phyloP scores from a whole-genome alignment of 1,140 invertebrate genomes.

The Arctopsyche grandis region DNA sequence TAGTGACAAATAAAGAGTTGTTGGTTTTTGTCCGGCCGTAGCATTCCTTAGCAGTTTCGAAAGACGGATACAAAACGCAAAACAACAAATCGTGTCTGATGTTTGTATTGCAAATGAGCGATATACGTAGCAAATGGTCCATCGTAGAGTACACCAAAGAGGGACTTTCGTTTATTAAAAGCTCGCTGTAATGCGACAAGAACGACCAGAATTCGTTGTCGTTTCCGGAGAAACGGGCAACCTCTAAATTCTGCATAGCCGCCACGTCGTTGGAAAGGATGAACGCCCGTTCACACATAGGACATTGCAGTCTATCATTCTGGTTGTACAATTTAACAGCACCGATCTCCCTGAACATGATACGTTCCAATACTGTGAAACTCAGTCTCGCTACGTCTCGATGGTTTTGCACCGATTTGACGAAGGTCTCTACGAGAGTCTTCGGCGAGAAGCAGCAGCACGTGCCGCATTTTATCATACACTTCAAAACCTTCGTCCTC shows the following conservation, averaged over 20 bases:
- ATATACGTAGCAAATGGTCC: conserved; percentile 70
- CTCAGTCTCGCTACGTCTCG: conserved; percentile 57
- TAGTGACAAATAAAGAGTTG: conserved; percentile 68
- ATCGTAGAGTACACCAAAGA: conserved; percentile 69
- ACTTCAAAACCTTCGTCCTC: conserved; percentile 66
- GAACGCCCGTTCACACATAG: conserved; percentile 60
- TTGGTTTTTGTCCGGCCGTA: conserved; percentile 63
- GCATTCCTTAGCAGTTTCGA: conserved; percentile 67
- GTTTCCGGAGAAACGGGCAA: background rate
- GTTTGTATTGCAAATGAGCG: conserved; percentile 65
- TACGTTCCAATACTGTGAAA: conserved; percentile 67
- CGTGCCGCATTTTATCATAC: conserved; percentile 68
- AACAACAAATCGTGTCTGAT: conserved; percentile 70
- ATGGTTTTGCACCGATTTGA: conserved; percentile 60
- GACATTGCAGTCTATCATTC: conserved; percentile 59
- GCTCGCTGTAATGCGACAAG: conserved; percentile 68
- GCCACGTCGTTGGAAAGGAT: conserved; percentile 50
- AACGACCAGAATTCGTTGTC: conserved; percentile 64
- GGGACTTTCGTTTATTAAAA: conserved; percentile 67
- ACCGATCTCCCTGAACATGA: conserved; percentile 70
- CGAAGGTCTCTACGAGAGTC: conserved; percentile 61
- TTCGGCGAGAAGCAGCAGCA: conserved; percentile 74
- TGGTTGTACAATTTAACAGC: conserved; percentile 54
- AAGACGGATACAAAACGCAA: conserved; percentile 71
- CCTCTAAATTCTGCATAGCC: background rate